Evolutionary conservation across 1,140 invertebrate species (phyloP), one percentile per base, ranked within the genome.

Genomic region (Heliconius eleuchia): DNA sequence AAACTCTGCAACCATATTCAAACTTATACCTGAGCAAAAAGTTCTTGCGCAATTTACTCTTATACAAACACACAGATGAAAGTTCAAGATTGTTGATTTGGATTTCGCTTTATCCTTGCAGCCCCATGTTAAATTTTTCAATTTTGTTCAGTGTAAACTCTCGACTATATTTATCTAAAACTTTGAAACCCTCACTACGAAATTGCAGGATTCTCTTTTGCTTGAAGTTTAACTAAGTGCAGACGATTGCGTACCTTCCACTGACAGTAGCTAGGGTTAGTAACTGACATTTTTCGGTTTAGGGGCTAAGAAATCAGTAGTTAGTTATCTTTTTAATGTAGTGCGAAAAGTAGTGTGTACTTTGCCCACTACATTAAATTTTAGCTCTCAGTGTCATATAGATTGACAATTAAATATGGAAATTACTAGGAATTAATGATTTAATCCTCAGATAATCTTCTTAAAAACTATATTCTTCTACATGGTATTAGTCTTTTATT

Each of bases 21-120:
- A 3, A 66, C 57, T 30, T 66, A 66, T 66, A 66, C 60, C 27
- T 66, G 60, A 2, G 60, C 60, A 66, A 66, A 66, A 66, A 66
- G 23, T 66, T 66, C 60, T 27, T 66, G 27, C 60, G 60, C 23
- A 30, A 16, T 66, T 66, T 23, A 30, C 23, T 30, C 60, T 66
- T 66, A 66, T 6, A 66, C 60, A 66, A 66, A 66, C 60, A 66
- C 11, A 66, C 23, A 30, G 27, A 16, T 66, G 60, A 16, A 66
- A 66, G 23, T 30, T 66, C 30, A 66, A 66, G 27, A 66, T 66
- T 4, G 60, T 66, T 66, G 60, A 66, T 66, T 66, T 30, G 13
- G 60, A 27, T 66, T 66, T 30, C 60, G 60, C 27, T 66, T 66
- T n/a, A 66, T 13, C 13, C 60, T 5, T 3, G n/a, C 60, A 13